Conservation (phyloP, 2,113 vertebrate species). For the Pelecanus crispus region DNA sequence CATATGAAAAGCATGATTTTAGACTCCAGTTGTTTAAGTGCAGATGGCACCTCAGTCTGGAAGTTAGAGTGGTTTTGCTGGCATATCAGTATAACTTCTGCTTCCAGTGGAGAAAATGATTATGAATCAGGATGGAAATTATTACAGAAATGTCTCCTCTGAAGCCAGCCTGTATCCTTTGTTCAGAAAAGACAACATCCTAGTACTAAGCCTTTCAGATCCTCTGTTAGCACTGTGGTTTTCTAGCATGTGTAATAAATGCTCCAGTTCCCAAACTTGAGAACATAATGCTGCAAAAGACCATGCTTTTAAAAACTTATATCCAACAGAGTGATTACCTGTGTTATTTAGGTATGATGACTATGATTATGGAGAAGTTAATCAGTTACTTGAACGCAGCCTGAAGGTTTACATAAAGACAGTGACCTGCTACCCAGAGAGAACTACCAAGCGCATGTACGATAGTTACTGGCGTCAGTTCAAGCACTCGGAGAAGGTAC, state of each 20-base stretch:
- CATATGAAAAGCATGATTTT: neutral
- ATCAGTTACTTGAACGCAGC: constrained; percentile 85
- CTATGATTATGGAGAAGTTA: constrained; percentile 87
- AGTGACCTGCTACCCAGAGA: constrained; percentile 87
- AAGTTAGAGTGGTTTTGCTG: neutral
- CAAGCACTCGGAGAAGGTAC: constrained; percentile 85
- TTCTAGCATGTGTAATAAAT: neutral
- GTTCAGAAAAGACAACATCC: neutral
- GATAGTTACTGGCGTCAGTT: constrained; percentile 86
- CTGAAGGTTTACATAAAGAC: constrained; percentile 90
- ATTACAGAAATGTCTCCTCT: neutral
- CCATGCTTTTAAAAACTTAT: neutral
- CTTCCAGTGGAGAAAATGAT: neutral
- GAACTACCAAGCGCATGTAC: constrained; percentile 85
- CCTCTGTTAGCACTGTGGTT: neutral
- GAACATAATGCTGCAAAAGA: neutral
- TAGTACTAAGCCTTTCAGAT: neutral
- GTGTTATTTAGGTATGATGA: constrained; percentile 80
- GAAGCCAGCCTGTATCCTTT: neutral
- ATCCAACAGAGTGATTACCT: neutral
- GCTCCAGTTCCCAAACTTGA: neutral
- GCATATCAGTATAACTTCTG: neutral
- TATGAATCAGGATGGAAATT: neutral
- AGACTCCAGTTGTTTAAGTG: neutral
- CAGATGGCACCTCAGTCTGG: neutral